Evolutionary conservation across 2,797 vertebrate species (phyloP).

Genomic region (Coendou prehensilis): DNA sequence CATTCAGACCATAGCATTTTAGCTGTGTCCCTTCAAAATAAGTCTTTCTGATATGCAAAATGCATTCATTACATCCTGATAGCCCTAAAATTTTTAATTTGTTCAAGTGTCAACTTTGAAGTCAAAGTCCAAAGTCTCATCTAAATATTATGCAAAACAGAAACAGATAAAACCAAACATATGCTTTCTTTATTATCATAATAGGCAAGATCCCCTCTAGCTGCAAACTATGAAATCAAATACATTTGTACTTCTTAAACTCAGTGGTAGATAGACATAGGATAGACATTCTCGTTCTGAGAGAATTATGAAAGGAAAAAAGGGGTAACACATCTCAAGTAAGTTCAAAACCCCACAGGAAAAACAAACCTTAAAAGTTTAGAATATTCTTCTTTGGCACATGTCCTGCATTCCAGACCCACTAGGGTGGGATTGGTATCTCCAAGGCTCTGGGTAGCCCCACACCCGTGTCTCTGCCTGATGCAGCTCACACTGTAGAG

Average conservation of each 20-base stretch:
- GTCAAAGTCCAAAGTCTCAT: background rate
- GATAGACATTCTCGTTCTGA: background rate
- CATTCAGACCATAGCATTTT: background rate
- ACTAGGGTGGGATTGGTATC: fast-evolving
- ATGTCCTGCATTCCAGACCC: background rate
- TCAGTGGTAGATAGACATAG: background rate
- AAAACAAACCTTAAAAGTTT: background rate
- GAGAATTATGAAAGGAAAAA: background rate
- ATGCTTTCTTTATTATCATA: background rate
- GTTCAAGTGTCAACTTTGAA: background rate
- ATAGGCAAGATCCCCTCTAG: background rate
- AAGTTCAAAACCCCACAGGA: background rate
- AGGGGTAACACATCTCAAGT: background rate
- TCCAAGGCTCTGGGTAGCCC: background rate
- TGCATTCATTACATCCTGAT: background rate
- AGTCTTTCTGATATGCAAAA: background rate
- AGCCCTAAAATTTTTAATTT: background rate
- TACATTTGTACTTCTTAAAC: background rate
- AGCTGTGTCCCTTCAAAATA: background rate
- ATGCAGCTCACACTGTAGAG: background rate
- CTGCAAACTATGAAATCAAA: background rate
- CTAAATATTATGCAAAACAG: background rate
- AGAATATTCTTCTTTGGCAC: background rate
- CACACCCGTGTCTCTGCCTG: background rate
- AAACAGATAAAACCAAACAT: background rate